Evolutionary conservation across 2,113 vertebrate genomes (phyloP), one percentile per base, ranked within the genome.

Genomic region (Lichenostomus cassidix): DNA sequence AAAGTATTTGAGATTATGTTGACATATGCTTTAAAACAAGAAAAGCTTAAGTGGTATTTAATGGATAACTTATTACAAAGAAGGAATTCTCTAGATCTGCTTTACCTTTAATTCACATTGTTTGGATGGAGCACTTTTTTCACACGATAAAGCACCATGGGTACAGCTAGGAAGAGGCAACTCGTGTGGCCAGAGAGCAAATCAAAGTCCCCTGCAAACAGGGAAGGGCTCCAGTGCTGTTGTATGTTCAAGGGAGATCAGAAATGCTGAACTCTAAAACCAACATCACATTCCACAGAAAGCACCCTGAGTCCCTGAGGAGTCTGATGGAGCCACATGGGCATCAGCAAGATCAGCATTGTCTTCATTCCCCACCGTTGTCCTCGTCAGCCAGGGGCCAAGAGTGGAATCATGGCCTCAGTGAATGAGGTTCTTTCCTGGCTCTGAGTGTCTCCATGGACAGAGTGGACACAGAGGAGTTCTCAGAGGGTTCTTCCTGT

Each of bases 1-100:
- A 97, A 97, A 97, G 83, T 95, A 96, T 96, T 94, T 95, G 92
- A 96, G 96, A 94, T 97, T 94, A 87, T 95, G 97, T 97, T 97
- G 97, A 97, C 98, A 97, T 89, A 93, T 22, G 53, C 94, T 96
- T 97, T 96, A 94, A 94, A 97, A 92, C 83, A 86, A 84, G 94
- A 96, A 83, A 83, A 89, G 96, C 95, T 95, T 91, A 95, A 95
- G 97, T 73, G 94, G 92, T 83, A 53, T 95, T 96, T 97, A 98
- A 98, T 98, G 96, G 97, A 85, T 98, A 80, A 98, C 98, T 96
- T 97, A 97, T 98, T 98, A 97, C 89, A 90, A 74, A 77, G 94
- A 88, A 94, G 80, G 97, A 97, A 96, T 97, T 97, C 97, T 95
- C 49, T 39, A 70, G 95, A 52, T 68, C 84, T 60, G 84, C 79